Evolutionary conservation across 2,888 invertebrate species (phyloP).

Genomic region (Tinea trinotella): DNA sequence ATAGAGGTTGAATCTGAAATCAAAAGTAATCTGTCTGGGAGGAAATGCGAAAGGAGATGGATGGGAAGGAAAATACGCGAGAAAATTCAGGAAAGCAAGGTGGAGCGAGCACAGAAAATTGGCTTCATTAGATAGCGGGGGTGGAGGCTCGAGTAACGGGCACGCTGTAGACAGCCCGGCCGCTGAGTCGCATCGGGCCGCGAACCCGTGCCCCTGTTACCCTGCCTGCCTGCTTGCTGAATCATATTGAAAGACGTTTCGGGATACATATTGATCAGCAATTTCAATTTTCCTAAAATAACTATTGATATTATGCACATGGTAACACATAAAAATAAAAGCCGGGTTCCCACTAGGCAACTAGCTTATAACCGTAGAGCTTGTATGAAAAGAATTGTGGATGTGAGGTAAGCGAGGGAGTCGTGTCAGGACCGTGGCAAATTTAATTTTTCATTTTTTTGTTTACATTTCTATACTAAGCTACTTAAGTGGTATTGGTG

Average conservation of each 20-base stretch:
- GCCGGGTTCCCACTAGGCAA: too few species aligned
- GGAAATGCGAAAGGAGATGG: slow-evolving; percentile 61
- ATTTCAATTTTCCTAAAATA: background rate
- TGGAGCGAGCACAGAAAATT: slow-evolving; percentile 60
- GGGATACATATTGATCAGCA: background rate
- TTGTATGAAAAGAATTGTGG: too few species aligned
- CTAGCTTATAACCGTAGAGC: too few species aligned
- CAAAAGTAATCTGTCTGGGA: slow-evolving; percentile 63
- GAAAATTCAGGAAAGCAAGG: slow-evolving; percentile 64
- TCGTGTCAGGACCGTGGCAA: too few species aligned
- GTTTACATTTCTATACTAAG: too few species aligned
- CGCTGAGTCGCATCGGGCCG: background rate
- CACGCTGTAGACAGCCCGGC: slow-evolving; percentile 6
- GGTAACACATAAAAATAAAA: too few species aligned
- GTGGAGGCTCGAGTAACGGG: slow-evolving; percentile 26
- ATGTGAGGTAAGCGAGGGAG: too few species aligned
- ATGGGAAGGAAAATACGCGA: slow-evolving; percentile 65
- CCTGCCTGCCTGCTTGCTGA: background rate
- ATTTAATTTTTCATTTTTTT: too few species aligned
- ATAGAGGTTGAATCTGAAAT: slow-evolving; percentile 59
- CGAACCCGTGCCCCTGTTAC: background rate
- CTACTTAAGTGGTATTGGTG: too few species aligned
- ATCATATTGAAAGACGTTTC: background rate
- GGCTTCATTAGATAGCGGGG: slow-evolving; percentile 66
- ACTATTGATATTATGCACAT: background rate